Percentiles rank a stretch among this genome's conserved stretches.
phyloP scores from a whole-genome alignment of 2,888 invertebrate genomes.

The Litoditis marina region DNA sequence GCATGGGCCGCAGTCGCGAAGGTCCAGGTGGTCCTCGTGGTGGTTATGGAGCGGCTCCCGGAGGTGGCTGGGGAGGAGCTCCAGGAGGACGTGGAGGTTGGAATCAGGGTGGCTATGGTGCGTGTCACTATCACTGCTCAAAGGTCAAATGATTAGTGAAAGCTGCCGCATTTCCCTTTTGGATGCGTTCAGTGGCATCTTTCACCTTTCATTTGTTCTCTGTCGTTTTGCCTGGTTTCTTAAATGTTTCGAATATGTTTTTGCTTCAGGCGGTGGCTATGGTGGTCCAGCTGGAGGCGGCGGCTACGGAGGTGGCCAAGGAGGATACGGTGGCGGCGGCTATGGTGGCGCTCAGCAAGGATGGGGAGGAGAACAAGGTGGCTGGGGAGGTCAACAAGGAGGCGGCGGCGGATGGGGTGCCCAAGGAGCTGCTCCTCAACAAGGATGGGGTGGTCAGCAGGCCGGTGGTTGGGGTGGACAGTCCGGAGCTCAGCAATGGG shows the following conservation, averaged over 20 bases:
- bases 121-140: too few relatives aligned
- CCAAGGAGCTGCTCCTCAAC: constrained; percentile 25
- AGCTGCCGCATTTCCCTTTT: too few relatives aligned
- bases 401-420: constrained; percentile 20
- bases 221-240: too few relatives aligned
- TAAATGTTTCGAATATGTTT: too few relatives aligned
- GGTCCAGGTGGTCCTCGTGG: constrained; percentile 9
- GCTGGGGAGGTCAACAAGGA: constrained; percentile 23
- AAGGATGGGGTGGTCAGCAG: constrained; percentile 31
- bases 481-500: constrained; percentile 43
- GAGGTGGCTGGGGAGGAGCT: constrained; percentile 21
- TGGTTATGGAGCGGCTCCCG: too few relatives aligned
- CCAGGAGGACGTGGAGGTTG: constrained; percentile 14
- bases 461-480: constrained; percentile 36
- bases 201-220: too few relatives aligned
- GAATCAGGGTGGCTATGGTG: constrained; percentile 11
- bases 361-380: constrained; percentile 16
- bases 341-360: constrained; percentile 14
- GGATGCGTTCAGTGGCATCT: too few relatives aligned
- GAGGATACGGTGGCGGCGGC: constrained; percentile 30
- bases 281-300: too few relatives aligned
- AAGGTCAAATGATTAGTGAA: too few relatives aligned
- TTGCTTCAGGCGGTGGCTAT: too few relatives aligned
- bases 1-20: constrained; percentile 22
- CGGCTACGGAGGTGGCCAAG: constrained; percentile 19